Evolutionary conservation across 2,797 vertebrate species (phyloP).

Genomic region (Brachymystax lenok): DNA sequence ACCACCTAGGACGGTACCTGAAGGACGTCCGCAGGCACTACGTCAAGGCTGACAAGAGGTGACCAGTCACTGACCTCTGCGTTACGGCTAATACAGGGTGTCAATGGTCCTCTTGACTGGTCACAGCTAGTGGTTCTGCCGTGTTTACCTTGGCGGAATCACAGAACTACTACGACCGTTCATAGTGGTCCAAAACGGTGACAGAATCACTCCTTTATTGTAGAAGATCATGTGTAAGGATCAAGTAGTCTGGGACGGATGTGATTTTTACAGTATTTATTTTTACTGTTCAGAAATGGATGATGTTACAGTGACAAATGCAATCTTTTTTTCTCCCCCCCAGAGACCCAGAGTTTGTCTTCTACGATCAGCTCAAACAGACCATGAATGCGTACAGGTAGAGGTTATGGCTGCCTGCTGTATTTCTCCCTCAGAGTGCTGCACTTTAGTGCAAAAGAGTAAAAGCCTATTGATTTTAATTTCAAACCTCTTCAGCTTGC

Average conservation of each 20-base stretch:
- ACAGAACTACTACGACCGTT: not conserved
- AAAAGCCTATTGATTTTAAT: slow-evolving; percentile 8
- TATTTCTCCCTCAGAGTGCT: not conserved
- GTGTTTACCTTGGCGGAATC: not conserved
- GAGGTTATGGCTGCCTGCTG: slow-evolving; percentile 22
- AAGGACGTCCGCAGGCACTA: slow-evolving; percentile 95
- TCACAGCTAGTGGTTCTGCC: not conserved
- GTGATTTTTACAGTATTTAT: not conserved
- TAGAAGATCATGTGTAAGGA: not conserved
- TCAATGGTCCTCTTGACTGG: not conserved
- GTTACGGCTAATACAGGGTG: not conserved
- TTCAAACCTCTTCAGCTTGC: not conserved
- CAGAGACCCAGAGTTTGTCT: slow-evolving; percentile 98
- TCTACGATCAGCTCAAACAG: slow-evolving; percentile 98
- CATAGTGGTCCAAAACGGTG: not conserved
- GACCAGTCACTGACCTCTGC: slow-evolving; percentile 26
- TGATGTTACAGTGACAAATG: not conserved
- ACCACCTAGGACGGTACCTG: slow-evolving; percentile 89
- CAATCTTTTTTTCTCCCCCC: slow-evolving; percentile 11
- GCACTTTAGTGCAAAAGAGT: not conserved
- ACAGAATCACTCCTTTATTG: not conserved
- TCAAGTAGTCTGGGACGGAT: not conserved
- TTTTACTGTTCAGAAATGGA: not conserved
- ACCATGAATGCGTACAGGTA: slow-evolving; percentile 99
- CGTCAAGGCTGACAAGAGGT: slow-evolving; percentile 96